A percentile compares a stretch with the other conserved stretches of the same genome.
These are phyloP conservation scores for Mesochorus sp. DNA, from an alignment of 2,888 invertebrate genomes.

Conservation along the genomic window DNA sequence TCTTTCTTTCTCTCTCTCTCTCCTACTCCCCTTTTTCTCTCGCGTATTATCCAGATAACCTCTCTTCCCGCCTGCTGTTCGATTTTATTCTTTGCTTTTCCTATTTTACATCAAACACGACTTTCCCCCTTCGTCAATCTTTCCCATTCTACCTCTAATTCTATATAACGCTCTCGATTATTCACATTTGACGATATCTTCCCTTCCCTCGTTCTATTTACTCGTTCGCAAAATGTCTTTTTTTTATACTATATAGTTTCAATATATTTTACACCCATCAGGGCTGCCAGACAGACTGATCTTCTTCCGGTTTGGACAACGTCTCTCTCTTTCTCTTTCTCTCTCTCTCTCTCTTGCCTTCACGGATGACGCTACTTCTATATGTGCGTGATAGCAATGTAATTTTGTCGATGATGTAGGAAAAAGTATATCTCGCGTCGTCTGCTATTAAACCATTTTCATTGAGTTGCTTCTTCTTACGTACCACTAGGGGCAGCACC, in stretches of 20 bases:
- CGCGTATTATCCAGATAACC: conserved; percentile 48
- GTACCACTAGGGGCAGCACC: no score
- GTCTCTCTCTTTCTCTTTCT: not conserved
- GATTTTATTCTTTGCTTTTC: not conserved
- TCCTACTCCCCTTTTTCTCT: not conserved
- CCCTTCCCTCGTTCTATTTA: not conserved
- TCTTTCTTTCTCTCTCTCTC: not conserved
- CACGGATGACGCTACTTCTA: conserved; percentile 32
- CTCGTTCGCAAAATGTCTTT: not conserved
- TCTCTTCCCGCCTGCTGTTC: conserved; percentile 16
- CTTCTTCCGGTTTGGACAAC: conserved; percentile 47
- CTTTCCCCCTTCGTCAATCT: not conserved
- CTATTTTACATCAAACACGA: no score
- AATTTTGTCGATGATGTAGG: conserved; percentile 48
- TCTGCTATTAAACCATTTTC: conserved; percentile 19
- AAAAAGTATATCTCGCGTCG: conserved; percentile 20
- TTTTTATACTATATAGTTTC: not conserved
- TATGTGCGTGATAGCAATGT: conserved; percentile 25
- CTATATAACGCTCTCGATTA: not conserved
- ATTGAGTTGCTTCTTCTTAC: not conserved
- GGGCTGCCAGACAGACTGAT: conserved; percentile 51
- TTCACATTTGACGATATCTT: not conserved
- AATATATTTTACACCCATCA: conserved; percentile 17
- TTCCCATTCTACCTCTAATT: not conserved
- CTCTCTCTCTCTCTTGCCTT: conserved; percentile 6